Base-by-base conservation (phyloP, 1,140 invertebrate species). In the Hycleus cichorii region DNA sequence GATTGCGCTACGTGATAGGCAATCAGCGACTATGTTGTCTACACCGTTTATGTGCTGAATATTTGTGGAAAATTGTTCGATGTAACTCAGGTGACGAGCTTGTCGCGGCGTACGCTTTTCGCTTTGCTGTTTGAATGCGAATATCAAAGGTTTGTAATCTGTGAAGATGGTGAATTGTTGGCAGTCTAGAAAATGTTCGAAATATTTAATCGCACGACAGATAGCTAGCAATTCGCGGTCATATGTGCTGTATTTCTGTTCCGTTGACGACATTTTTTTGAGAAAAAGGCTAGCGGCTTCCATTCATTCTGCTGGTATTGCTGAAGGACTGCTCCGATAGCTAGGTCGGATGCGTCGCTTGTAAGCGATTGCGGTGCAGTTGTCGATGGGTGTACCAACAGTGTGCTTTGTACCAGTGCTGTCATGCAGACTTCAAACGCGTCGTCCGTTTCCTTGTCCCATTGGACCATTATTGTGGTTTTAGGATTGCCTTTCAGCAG, bases 61-160 rank as follows among this genome's bases (percentile, higher is more conserved):
- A 40, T 75, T 69, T 0, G 71, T 75, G 0, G 72, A 64, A 43
- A 74, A 75, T 58, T 74, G 71, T 1, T 49, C 45, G 6, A 77
- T 74, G 43, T 63, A 73, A 49, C 70, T 69, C 2, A 75, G 45
- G n/a, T 75, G 65, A 49, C 55, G 58, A 25, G 63, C 61, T 58
- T 71, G 69, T 4, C 73, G 59, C 7, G 67, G 66, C 5, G 67
- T 64, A 52, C 51, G 55, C 55, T 72, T 71, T 0, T 75, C 72
- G 3, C 57, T 43, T 62, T 60, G 53, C 57, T 63, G 26, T 65
- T 48, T 7, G 47, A 75, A 75, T 0, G 71, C 70, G 49, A 63
- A 74, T 1, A 62, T 65, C 1, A 78, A 53, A 0, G 76, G 75
- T 49, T 73, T 73, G 48, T 78, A 76, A 46, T 79, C 76, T 0